phyloP scores from a whole-genome alignment of 2,113 vertebrate genomes.

The Ophiodon elongatus region DNA sequence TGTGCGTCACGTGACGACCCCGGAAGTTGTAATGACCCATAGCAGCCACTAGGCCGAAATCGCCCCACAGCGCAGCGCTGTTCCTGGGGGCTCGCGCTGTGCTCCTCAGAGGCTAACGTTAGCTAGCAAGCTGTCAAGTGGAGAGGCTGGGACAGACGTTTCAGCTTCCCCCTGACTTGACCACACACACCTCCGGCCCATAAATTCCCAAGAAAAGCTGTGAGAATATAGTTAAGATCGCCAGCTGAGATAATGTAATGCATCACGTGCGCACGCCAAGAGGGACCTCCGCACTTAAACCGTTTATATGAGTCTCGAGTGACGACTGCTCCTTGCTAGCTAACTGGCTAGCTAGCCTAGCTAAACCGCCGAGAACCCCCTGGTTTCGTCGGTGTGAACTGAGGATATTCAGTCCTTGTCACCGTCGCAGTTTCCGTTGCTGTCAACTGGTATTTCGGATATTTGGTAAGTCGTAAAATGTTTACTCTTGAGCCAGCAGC shows the following conservation, averaged over 20 bases:
- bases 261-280: conserved; percentile 71
- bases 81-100: conserved; percentile 31
- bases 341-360: conserved; percentile 72
- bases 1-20: background rate
- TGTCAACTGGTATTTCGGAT: conserved; percentile 59
- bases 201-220: conserved; percentile 43
- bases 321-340: conserved; percentile 74
- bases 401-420: conserved; percentile 24
- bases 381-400: conserved; percentile 63
- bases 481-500: conserved; percentile 16
- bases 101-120: conserved; percentile 71
- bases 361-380: conserved; percentile 54
- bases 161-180: conserved; percentile 77
- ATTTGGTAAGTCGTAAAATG: conserved; percentile 77
- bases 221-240: conserved; percentile 47
- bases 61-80: conserved; percentile 4
- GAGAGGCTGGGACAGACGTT: conserved; percentile 81
- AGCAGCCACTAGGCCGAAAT: conserved; percentile 1
- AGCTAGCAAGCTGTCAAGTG: conserved; percentile 79
- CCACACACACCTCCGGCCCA: conserved; percentile 59
- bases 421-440: conserved; percentile 45
- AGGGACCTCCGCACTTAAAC: conserved; percentile 77
- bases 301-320: conserved; percentile 77
- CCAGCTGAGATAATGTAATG: conserved; percentile 82
- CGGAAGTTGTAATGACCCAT: background rate